phyloP scores from a whole-genome alignment of 1,140 invertebrate species.

The Nomia melanderi region DNA sequence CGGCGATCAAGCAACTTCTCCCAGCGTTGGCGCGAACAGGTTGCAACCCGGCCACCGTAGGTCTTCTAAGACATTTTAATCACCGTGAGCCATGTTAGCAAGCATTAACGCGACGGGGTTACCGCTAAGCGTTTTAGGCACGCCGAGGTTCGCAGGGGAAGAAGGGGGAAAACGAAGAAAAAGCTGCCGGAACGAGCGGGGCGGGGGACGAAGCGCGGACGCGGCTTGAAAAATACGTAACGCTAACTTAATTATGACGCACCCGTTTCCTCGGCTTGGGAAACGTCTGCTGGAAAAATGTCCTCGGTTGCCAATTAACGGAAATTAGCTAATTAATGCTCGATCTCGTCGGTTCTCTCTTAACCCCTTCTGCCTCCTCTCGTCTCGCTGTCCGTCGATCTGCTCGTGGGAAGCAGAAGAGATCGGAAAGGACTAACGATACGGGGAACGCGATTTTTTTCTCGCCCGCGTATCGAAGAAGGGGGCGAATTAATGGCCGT shows the following conservation, averaged over 20 bases:
- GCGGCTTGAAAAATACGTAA: slow-evolving; percentile 64
- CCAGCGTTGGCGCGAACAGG: not conserved
- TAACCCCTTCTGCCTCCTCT: not conserved
- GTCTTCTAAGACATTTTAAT: slow-evolving; percentile 21
- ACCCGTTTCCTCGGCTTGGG: slow-evolving; percentile 79
- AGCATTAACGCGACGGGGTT: slow-evolving; percentile 8
- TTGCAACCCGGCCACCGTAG: not conserved
- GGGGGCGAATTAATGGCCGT: slow-evolving; percentile 35
- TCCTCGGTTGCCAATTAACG: slow-evolving; percentile 79
- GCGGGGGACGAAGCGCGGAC: slow-evolving; percentile 40
- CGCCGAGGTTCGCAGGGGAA: slow-evolving; percentile 20
- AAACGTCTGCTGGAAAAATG: slow-evolving; percentile 76
- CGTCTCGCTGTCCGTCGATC: not conserved
- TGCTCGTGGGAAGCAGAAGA: slow-evolving; percentile 15
- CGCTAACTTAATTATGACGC: slow-evolving; percentile 81
- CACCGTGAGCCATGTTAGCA: slow-evolving; percentile 35
- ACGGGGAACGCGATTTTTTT: not conserved
- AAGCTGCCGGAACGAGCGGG: slow-evolving; percentile 29
- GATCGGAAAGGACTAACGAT: slow-evolving; percentile 27
- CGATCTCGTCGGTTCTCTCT: slow-evolving; percentile 59
- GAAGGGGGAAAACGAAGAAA: not conserved
- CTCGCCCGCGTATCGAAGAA: slow-evolving; percentile 20
- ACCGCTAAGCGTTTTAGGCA: slow-evolving; percentile 32
- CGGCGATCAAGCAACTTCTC: not conserved
- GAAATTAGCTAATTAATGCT: slow-evolving; percentile 80